These are phyloP conservation scores for Acanthisitta chloris DNA, from an alignment of 2,113 vertebrate species.

Conservation along the genomic window DNA sequence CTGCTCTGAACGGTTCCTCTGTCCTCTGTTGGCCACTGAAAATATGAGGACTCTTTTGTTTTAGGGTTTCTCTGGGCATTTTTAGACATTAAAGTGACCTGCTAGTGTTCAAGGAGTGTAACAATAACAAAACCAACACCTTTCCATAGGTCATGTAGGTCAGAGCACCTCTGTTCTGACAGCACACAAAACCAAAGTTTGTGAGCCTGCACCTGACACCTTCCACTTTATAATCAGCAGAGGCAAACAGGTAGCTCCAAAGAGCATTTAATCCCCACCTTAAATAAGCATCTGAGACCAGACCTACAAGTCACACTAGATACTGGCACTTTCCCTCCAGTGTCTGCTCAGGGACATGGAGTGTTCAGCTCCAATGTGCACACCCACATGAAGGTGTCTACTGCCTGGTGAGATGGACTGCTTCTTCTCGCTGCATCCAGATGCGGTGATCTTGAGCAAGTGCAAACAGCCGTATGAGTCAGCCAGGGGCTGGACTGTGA, in stretches of 20 bases:
- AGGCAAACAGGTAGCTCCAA: not conserved
- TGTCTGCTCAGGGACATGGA: accelerated
- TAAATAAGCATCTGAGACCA: not conserved
- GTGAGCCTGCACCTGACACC: not conserved
- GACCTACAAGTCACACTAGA: not conserved
- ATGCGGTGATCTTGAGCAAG: not conserved
- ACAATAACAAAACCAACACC: not conserved
- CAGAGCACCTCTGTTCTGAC: not conserved
- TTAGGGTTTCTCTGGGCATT: not conserved
- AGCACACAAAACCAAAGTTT: not conserved
- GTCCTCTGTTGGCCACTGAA: not conserved
- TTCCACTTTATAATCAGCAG: not conserved
- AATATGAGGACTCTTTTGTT: not conserved
- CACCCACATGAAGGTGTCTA: accelerated
- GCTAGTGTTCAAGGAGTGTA: not conserved
- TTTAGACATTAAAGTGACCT: not conserved
- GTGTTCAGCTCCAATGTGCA: accelerated
- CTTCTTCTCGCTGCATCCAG: not conserved
- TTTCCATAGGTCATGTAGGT: accelerated
- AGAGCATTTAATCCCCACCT: not conserved
- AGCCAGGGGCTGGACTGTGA: not conserved
- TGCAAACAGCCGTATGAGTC: not conserved
- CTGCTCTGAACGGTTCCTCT: not conserved
- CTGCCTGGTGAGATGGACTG: not conserved
- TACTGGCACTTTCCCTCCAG: not conserved